Evolutionary conservation across 1,140 invertebrate genomes (phyloP).

Genomic region (Galleria mellonella): DNA sequence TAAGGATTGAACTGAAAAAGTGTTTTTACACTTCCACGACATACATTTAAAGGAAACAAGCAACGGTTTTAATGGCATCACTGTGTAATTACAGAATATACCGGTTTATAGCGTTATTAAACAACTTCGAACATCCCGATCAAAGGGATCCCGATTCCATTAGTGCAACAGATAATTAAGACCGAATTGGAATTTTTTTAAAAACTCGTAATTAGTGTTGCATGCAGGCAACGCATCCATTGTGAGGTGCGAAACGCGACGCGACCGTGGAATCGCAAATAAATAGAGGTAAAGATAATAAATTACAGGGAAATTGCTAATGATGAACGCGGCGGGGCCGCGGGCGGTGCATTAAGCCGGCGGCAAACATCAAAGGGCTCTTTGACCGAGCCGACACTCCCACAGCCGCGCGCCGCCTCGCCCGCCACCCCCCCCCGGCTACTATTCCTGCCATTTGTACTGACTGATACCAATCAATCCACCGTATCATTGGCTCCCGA

Average conservation of each 20-base stretch:
- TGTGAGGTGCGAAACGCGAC: conserved; percentile 39
- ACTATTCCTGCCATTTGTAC: conserved; percentile 11
- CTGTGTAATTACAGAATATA: too few relatives aligned
- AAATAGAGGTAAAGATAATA: conserved; percentile 72
- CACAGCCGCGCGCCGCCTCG: conserved; percentile 37
- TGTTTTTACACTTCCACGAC: too few relatives aligned
- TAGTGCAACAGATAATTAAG: too few relatives aligned
- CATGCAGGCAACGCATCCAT: background rate
- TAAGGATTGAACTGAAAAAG: too few relatives aligned
- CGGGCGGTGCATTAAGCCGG: conserved; percentile 70
- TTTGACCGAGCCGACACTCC: conserved; percentile 69
- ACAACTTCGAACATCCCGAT: too few relatives aligned
- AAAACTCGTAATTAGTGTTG: too few relatives aligned
- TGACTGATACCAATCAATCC: conserved; percentile 58
- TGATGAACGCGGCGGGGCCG: conserved; percentile 64
- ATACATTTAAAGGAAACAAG: too few relatives aligned
- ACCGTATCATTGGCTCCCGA: conserved; percentile 12
- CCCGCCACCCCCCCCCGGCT: conserved; percentile 21
- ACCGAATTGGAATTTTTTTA: too few relatives aligned
- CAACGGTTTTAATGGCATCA: too few relatives aligned
- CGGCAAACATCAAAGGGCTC: conserved; percentile 72
- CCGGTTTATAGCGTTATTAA: too few relatives aligned
- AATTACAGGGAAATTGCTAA: conserved; percentile 73
- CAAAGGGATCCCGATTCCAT: too few relatives aligned
- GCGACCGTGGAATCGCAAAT: conserved; percentile 61